Evolutionary conservation across 2,888 invertebrate genomes (phyloP).

Genomic region (Dione juno): DNA sequence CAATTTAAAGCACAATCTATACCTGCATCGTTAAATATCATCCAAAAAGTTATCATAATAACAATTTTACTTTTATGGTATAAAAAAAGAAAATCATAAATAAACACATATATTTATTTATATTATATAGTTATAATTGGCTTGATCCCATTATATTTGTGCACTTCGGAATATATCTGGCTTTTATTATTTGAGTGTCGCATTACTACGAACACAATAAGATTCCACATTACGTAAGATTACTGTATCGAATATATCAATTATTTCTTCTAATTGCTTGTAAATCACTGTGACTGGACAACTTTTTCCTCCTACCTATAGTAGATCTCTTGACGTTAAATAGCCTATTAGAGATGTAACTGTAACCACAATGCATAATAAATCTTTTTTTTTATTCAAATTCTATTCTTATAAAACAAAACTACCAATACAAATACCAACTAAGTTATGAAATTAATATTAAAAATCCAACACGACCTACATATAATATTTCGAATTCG

Average conservation of each 20-base stretch:
- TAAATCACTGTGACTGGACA: conserved; percentile 23
- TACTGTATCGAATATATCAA: conserved; percentile 19
- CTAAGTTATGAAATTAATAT: too few species aligned
- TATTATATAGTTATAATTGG: background rate
- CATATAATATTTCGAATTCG: too few species aligned
- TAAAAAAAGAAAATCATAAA: background rate
- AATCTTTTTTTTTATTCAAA: background rate
- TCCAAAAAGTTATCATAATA: too few species aligned
- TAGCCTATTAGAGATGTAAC: conserved; percentile 14
- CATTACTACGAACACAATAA: conserved; percentile 14
- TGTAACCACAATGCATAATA: conserved; percentile 16
- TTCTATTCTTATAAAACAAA: too few species aligned
- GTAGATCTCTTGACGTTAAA: conserved; percentile 1
- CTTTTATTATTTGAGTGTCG: conserved; percentile 14
- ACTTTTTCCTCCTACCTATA: conserved; percentile 12
- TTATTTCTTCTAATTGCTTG: conserved; percentile 21
- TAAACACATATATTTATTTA: background rate
- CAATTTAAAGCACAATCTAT: background rate
- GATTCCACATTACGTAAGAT: conserved; percentile 12
- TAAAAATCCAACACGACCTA: too few species aligned
- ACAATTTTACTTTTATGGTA: too few species aligned
- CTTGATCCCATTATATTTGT: background rate
- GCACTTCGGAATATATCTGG: background rate
- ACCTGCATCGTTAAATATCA: too few species aligned
- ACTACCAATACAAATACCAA: too few species aligned